phyloP scores from a whole-genome alignment of 2,113 vertebrate species.

The Chroicocephalus ridibundus region DNA sequence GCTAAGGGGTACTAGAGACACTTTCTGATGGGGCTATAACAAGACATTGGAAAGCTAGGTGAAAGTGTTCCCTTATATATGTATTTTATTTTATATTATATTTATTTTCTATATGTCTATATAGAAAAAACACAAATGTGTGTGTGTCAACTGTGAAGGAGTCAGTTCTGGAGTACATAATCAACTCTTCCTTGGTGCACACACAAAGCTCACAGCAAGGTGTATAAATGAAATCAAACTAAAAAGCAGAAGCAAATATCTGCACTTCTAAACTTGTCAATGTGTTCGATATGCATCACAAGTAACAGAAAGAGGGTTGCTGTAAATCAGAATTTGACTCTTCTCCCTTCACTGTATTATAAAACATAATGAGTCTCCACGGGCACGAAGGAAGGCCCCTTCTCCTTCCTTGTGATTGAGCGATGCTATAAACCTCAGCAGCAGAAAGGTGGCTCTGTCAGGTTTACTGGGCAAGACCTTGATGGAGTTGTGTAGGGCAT shows the following conservation, averaged over 20 bases:
- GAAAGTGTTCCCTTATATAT: not conserved
- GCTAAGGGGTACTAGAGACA: not conserved
- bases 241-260: not conserved
- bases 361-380: not conserved
- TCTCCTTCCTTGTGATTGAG: not conserved
- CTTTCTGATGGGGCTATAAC: not conserved
- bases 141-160: not conserved
- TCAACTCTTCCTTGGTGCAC: not conserved
- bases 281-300: not conserved
- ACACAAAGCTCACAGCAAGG: not conserved
- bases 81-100: not conserved
- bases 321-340: not conserved
- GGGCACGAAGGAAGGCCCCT: not conserved
- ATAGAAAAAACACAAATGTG: not conserved
- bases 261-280: not conserved
- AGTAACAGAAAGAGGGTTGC: not conserved
- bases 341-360: not conserved
- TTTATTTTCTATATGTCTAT: not conserved
- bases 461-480: not conserved
- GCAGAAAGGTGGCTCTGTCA: not conserved
- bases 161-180: not conserved
- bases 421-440: not conserved
- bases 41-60: not conserved
- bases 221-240: not conserved
- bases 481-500: not conserved